Evolutionary conservation across 1,140 invertebrate genomes (phyloP), one percentile per base, ranked within the genome.

Genomic region (Heliconius melpomene): DNA sequence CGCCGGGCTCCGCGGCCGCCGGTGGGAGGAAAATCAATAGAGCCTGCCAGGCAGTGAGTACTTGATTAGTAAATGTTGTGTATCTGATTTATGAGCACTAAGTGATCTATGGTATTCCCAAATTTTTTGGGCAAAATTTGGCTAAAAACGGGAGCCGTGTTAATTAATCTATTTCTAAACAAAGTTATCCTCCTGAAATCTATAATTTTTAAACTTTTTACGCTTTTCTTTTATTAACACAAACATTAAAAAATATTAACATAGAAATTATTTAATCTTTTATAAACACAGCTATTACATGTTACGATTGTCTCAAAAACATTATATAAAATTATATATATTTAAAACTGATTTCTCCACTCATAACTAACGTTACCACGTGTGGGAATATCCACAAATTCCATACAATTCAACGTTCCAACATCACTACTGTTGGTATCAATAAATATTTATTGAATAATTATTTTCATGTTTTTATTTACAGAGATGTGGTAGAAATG

Each of bases 401-500:
- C 13, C 13, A 46, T 16, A 46, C 40, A 46, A 46, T 46, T 3
- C 40, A 46, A 46, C 0, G 40, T 16, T 1, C 13, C 13, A 46
- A 46, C 13, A 13, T 11, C 40, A 1, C 13, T 46, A 36, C 32
- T 36, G 7, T 36, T 36, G 40, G 40, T 7, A 9, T 71, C 23
- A 32, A 72, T 36, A 38, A 46, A 74, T 46, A 2, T 18, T 18
- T 73, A 73, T 73, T 13, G n/a, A 38, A 46, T 46, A 74, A 52
- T 52, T 52, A 74, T 23, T 36, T 8, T 60, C 29, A 23, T 38
- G 0, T 32, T 32, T 73, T 38, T n/a, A n/a, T 36, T 40, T 57
- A 73, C 81, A 91, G 89, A 87, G 81, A 86, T 90, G 89, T 72
- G 83, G 78, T 18, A 80, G 83, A 52, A 81, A 73, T 9, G 74